Base-by-base conservation (phyloP, 2,888 invertebrate species). In the Xestia c-nigrum region DNA sequence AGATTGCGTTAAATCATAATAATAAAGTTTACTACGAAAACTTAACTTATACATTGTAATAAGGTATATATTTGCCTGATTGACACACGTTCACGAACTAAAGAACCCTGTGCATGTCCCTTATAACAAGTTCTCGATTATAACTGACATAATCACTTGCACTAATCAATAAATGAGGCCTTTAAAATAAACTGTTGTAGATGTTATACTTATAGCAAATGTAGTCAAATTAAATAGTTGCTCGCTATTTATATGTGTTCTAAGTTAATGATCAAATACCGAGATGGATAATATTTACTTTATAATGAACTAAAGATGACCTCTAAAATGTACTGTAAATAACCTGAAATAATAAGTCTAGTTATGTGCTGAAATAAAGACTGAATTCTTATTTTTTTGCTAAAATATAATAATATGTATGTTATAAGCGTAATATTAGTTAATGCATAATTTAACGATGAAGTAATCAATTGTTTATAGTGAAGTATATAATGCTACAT, bases 351-450 rank as follows among this genome's bases (percentile, higher is more conserved):
- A 75, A 50, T 65, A 84, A 68, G 40, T 77, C 65, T 72, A 85
- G 74, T 66, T 59, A 86, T 83, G 88, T 87, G 87, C 87, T 87
- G 87, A 83, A 88, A 83, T 76, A 83, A 87, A 88, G 87, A 87
- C 87, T 87, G 87, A 87, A 80, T 67, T 81, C 64, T 76, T 68
- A 68, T 80, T 74, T 78, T 40, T 83, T 81, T 84, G 78, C 79
- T 73, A 72, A 31, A 61, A 21, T 61, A 43, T 24, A 64, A 77
- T 77, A 70, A 76, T 78, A 74, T 80, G 46, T 85, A 76, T 76
- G 64, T 81, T 80, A 70, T 78, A 84, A 82, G 76, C 74, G 72
- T 88, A 84, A 84, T 84, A 84, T 84, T 76, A 83, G 64, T 73
- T 82, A 64, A 76, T 67, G 73, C 61, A 86, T 87, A 86, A 77